Base-by-base conservation (phyloP, 1,140 invertebrate species). In the Panulirus ornatus region DNA sequence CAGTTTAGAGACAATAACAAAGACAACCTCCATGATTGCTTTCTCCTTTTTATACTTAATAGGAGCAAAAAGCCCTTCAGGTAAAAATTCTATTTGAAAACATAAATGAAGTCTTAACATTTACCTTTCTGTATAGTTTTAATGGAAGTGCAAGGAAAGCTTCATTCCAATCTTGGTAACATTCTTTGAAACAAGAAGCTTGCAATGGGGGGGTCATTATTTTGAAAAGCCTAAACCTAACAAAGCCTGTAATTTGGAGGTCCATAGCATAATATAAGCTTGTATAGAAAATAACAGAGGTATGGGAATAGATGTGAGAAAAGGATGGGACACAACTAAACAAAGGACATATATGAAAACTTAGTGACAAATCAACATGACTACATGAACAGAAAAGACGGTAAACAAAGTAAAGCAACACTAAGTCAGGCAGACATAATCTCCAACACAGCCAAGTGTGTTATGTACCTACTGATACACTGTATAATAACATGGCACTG, bases 181-280 rank as follows among this genome's bases (percentile, higher is more conserved):
- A n/a, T n/a, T n/a, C n/a, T n/a, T n/a, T n/a, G n/a, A n/a, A n/a
- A n/a, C n/a, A n/a, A n/a, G n/a, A n/a, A n/a, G n/a, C n/a, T n/a
- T n/a, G n/a, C n/a, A n/a, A n/a, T n/a, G n/a, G n/a, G n/a, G n/a
- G n/a, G n/a, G n/a, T n/a, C n/a, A n/a, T 47, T 11, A 47, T 47
- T 47, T 47, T 47, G 14, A 47, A 6, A 6, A 14, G 58, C 30
- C n/a, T 63, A 22, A 0, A 66, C 22, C 30, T 9, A 5, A 58
- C n/a, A 27, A 22, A 66, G 58, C n/a, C 58, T 66, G n/a, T 30
- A 30, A 22, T 27, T 66, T 66, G 58, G 58, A 66, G 58, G 58
- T 66, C 58, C 58, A 66, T 66, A 30, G 58, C 58, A n/a, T 66
- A 66, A 66, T 66, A 66, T 66, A 58, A 58, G 27, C 22, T 27